Evolutionary conservation across 2,888 invertebrate genomes (phyloP), one percentile per base, ranked within the genome.

Genomic region (Phaonia tiefii): DNA sequence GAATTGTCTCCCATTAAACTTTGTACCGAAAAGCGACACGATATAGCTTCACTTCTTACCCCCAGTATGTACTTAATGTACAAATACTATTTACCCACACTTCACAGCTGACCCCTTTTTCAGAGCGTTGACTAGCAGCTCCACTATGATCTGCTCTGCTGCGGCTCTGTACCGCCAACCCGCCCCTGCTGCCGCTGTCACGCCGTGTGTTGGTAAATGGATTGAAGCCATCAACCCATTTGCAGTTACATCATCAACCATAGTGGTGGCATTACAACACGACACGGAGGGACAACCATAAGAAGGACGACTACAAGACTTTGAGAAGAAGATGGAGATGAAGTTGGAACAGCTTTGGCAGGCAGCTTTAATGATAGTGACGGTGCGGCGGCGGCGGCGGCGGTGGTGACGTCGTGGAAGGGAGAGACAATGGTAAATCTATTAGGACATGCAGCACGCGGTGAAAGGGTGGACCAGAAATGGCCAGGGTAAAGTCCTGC

Each of bases 201-300:
- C 31, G 31, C 17, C 63, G 1, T 20, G 20, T 31, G 31, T 22
- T 37, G 60, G 60, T 31, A 1, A 39, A 42, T n/a, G 20, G 22
- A 63, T 31, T 13, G 39, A 63, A 63, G 42, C 22, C 63, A 63
- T 63, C 63, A 63, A 42, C 42, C 42, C 63, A 63, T 63, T 63
- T 63, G 63, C 63, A 63, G 63, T 63, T 63, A 63, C 39, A 63
- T 63, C 63, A 63, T 42, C 63, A 63, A 39, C 37, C 11, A 39
- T 39, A 17, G 15, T 26, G 20, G 4, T 37, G 20, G 22, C 56
- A 20, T 44, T 44, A 63, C 42, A 63, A 49, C 11, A 58, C 58
- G 13, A 58, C 58, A 37, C 5, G 15, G 17, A 15, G 22, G 63
- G 63, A 63, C 63, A 63, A n/a, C n/a, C n/a, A 63, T 63, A 63